phyloP scores from a whole-genome alignment of 2,113 vertebrate species.

The Equus quagga region DNA sequence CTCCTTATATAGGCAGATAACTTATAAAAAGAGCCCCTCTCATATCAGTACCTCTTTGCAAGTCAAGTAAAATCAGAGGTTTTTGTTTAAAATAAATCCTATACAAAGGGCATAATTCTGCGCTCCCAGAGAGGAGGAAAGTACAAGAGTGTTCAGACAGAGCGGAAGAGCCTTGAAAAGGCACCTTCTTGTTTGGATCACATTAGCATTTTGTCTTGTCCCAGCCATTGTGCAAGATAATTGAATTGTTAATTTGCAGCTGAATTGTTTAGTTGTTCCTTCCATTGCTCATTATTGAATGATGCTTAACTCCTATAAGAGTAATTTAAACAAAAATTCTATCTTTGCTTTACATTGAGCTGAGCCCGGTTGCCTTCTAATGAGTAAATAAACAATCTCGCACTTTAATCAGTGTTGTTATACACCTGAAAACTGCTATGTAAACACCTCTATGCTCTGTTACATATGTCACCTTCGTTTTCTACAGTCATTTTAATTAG shows the following conservation, averaged over 20 bases:
- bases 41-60: background rate
- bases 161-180: background rate
- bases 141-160: background rate
- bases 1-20: background rate
- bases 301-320: slow-evolving; percentile 77
- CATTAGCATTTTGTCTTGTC: slow-evolving; percentile 70
- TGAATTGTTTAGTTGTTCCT: slow-evolving; percentile 74
- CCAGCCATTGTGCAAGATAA: slow-evolving; percentile 75
- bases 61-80: background rate
- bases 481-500: slow-evolving; percentile 80
- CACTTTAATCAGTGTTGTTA: slow-evolving; percentile 81
- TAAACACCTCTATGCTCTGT: slow-evolving; percentile 81
- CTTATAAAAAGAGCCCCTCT: background rate
- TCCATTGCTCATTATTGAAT: slow-evolving; percentile 74
- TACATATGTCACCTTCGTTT: slow-evolving; percentile 81
- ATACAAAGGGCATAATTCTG: background rate
- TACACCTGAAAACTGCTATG: slow-evolving; percentile 80
- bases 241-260: slow-evolving; percentile 78
- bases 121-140: slow-evolving; percentile 23
- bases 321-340: slow-evolving; percentile 81
- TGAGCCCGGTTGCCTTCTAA: slow-evolving; percentile 67
- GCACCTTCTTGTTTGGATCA: slow-evolving; percentile 68
- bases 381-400: slow-evolving; percentile 81
- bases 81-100: slow-evolving; percentile 6
- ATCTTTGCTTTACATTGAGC: slow-evolving; percentile 72